phyloP scores from a whole-genome alignment of 2,113 vertebrate genomes.

The Trinectes maculatus region DNA sequence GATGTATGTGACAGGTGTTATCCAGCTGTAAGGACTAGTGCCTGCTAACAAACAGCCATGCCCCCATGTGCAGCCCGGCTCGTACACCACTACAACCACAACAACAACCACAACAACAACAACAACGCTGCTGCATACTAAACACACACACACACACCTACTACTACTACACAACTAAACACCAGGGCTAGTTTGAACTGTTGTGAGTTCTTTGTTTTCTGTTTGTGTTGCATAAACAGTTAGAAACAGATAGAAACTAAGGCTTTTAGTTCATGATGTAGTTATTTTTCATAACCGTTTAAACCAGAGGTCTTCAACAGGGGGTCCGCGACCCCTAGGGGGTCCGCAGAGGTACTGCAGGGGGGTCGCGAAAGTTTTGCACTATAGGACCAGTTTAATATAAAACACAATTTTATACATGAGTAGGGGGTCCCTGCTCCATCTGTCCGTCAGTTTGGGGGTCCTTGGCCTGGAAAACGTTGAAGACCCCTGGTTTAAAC shows the following conservation, averaged over 20 bases:
- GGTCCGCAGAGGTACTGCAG: too few relatives aligned
- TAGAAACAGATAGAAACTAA: too few relatives aligned
- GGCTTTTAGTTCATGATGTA: slow-evolving; percentile 18
- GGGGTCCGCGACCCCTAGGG: too few relatives aligned
- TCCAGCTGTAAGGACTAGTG: slow-evolving; percentile 45
- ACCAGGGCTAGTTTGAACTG: neutral
- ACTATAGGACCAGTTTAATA: too few relatives aligned
- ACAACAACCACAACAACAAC: slow-evolving; percentile 17
- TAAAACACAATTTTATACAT: too few relatives aligned
- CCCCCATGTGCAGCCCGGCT: slow-evolving; percentile 7
- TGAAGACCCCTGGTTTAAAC: too few relatives aligned
- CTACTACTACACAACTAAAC: neutral
- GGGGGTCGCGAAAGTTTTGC: too few relatives aligned
- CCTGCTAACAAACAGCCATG: slow-evolving; percentile 22
- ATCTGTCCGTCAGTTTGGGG: too few relatives aligned
- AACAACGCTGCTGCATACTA: slow-evolving; percentile 17
- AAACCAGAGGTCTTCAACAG: slow-evolving; percentile 29
- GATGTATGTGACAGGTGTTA: slow-evolving; percentile 36
- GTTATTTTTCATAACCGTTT: slow-evolving; percentile 10
- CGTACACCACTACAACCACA: slow-evolving; percentile 29
- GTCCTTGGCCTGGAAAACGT: too few relatives aligned
- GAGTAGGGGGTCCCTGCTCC: too few relatives aligned
- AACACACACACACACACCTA: slow-evolving; percentile 10
- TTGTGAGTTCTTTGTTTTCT: neutral
- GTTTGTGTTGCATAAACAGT: too few relatives aligned